These are phyloP conservation scores for Caenorhabditis latens DNA, from an alignment of 1,140 invertebrate species.

Conservation along the genomic window DNA sequence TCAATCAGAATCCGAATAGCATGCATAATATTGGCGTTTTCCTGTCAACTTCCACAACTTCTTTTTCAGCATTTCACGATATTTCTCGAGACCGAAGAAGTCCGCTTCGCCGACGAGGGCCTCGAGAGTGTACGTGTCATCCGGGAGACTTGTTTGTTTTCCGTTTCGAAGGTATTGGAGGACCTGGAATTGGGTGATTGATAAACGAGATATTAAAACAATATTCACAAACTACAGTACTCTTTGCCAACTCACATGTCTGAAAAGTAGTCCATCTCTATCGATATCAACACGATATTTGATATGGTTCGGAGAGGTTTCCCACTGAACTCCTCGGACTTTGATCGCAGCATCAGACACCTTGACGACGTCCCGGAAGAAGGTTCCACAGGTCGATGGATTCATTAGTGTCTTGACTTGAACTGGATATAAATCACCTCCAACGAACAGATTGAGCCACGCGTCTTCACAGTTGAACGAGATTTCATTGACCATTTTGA, in stretches of 20 bases:
- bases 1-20: conserved; percentile 57
- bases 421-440: conserved; percentile 53
- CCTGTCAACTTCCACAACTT: conserved; percentile 59
- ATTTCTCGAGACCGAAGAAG: conserved; percentile 47
- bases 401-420: conserved; percentile 59
- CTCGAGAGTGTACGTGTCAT: conserved; percentile 35
- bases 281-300: conserved; percentile 58
- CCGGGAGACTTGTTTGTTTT: conserved; percentile 34
- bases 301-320: conserved; percentile 54
- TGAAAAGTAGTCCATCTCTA: conserved; percentile 37
- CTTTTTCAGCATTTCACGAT: conserved; percentile 53
- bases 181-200: conserved; percentile 9
- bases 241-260: conserved; percentile 48
- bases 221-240: background rate
- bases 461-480: conserved; percentile 54
- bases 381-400: conserved; percentile 34
- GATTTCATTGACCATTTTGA: conserved; percentile 43
- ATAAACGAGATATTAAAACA: background rate
- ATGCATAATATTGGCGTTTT: conserved; percentile 41
- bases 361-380: conserved; percentile 51
- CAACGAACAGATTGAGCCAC: conserved; percentile 61
- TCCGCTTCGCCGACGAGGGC: conserved; percentile 42
- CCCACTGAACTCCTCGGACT: conserved; percentile 46
- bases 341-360: conserved; percentile 35
- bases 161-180: conserved; percentile 56